Evolutionary conservation across 1,140 invertebrate species (phyloP), one percentile per base, ranked within the genome.

Genomic region (Hyphantria cunea): DNA sequence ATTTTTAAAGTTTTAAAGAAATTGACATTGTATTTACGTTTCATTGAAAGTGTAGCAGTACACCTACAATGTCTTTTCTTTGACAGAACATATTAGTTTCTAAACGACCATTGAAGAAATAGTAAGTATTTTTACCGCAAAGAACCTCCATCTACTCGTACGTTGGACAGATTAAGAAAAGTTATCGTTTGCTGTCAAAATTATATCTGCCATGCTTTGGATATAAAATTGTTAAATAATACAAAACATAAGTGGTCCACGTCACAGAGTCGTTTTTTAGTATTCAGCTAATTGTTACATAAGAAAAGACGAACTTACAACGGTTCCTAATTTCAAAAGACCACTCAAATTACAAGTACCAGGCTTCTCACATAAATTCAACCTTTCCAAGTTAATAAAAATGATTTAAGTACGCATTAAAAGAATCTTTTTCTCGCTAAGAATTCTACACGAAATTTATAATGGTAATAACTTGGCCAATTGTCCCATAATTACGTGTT

Each of bases 351-450:
- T 78, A 78, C 72, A 74, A 72, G 58, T 70, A 70, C 51, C 73
- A 78, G 74, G 67, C 71, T 66, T 71, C 68, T 50, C 69, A 64
- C 71, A 79, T 81, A 85, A 84, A 78, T 82, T 71, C 74, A 78
- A 86, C 81, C 80, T 86, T 86, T 82, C 80, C 75, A 81, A 84
- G 74, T 84, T 84, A 84, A 84, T 86, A 86, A 86, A 86, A 84
- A 86, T 86, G 83, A 84, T 86, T 86, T 84, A 86, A 84, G 74
- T 63, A 76, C 71, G 71, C 82, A 79, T 81, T 86, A 82, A 81
- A 80, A 82, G 76, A 74, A 83, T 80, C 72, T 81, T 78, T 80
- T 75, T 74, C 67, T 67, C 72, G 66, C 68, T 66, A 59, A 77
- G 71, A 78, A 25, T 39, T 9, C 37, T 10, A 77, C 72, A 74